Conservation (phyloP, 64 coral and sea anemone species). For the Pocillopora damicornis region DNA sequence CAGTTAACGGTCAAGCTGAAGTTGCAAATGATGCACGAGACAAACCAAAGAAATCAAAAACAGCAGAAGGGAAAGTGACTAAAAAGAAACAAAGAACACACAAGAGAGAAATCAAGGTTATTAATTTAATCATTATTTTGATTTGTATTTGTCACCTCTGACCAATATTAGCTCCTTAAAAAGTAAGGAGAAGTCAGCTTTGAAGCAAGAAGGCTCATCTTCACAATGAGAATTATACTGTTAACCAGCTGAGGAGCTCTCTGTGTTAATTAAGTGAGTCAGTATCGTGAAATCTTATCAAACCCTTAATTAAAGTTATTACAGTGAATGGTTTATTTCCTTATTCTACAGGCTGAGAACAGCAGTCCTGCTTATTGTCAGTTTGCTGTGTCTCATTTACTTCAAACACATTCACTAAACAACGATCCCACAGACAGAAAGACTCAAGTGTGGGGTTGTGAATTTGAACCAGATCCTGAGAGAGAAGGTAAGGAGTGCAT, state of each 20-base stretch:
- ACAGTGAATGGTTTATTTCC: background rate
- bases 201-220: too few species aligned
- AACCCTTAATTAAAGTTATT: background rate
- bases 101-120: constrained; percentile 48
- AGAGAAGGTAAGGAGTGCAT: constrained; percentile 55
- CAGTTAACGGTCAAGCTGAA: constrained; percentile 78
- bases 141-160: too few species aligned
- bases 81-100: constrained; percentile 41
- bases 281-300: background rate
- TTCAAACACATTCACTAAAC: constrained; percentile 97
- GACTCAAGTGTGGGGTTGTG: constrained; percentile 98
- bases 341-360: constrained; percentile 30
- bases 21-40: constrained; percentile 12
- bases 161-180: background rate
- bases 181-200: background rate
- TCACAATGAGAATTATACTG: too few species aligned
- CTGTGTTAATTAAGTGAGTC: too few species aligned
- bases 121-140: too few species aligned
- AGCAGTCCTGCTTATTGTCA: constrained; percentile 39
- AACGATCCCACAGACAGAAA: constrained; percentile 88
- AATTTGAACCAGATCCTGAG: constrained; percentile 87
- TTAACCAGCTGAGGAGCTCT: too few species aligned
- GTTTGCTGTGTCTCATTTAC: constrained; percentile 82
- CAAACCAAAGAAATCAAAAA: background rate
- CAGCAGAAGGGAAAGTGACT: constrained; percentile 25